A percentile compares a stretch with the other conserved stretches of the same genome.
Conservation (phyloP, 2,888 invertebrate genomes). For the Steinernema scapterisci region DNA sequence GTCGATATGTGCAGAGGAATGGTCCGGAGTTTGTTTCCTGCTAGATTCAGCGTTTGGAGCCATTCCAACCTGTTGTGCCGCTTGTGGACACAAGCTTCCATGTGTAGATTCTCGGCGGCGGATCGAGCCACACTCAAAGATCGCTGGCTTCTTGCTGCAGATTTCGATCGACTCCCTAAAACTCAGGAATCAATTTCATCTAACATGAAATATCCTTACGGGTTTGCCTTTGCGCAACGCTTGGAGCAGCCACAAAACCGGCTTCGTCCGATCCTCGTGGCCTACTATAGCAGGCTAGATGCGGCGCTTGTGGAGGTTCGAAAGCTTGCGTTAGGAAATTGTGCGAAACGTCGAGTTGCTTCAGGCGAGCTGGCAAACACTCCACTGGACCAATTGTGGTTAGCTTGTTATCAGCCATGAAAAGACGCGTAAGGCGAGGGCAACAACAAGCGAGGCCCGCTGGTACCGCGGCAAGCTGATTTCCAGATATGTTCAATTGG, state of each 20-base stretch:
- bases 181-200: neutral
- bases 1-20: constrained; percentile 69
- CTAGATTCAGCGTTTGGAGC: constrained; percentile 81
- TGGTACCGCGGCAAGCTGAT: constrained; percentile 78
- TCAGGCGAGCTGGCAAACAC: constrained; percentile 84
- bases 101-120: constrained; percentile 29
- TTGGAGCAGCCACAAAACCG: neutral
- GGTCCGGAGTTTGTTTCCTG: constrained; percentile 81
- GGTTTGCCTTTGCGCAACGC: neutral
- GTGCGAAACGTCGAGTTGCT: constrained; percentile 88
- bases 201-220: neutral
- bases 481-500: constrained; percentile 37
- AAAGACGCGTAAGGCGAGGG: constrained; percentile 82
- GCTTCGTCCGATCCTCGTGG: constrained; percentile 4
- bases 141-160: constrained; percentile 63
- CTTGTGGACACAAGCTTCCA: constrained; percentile 66
- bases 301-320: constrained; percentile 35
- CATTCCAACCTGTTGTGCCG: constrained; percentile 80
- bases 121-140: constrained; percentile 60
- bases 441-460: constrained; percentile 87
- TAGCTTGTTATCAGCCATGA: constrained; percentile 83
- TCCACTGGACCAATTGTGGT: constrained; percentile 81
- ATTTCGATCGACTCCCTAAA: constrained; percentile 63
- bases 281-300: constrained; percentile 33
- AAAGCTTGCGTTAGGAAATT: constrained; percentile 77